These are phyloP conservation scores for Isoperla grammatica DNA, from an alignment of 2,888 invertebrate species.

Conservation along the genomic window DNA sequence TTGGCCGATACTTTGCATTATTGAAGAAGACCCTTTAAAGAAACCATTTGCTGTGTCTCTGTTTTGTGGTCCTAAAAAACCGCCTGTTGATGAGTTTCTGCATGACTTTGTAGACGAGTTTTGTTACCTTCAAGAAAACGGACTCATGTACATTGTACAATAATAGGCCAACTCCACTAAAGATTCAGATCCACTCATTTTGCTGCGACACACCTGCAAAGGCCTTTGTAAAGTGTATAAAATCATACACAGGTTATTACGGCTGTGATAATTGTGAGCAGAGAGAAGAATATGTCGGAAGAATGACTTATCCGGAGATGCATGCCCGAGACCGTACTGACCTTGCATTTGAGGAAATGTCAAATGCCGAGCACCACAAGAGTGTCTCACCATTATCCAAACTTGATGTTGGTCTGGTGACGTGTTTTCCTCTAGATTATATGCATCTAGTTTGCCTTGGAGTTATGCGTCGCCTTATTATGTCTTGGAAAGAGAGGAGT, in stretches of 20 bases:
- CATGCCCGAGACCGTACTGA: background rate
- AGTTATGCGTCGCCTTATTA: slow-evolving; percentile 22
- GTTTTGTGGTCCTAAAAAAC: slow-evolving; percentile 31
- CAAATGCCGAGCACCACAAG: background rate
- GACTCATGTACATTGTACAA: background rate
- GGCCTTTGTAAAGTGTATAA: slow-evolving; percentile 21
- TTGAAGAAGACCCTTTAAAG: slow-evolving; percentile 28
- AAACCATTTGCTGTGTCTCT: slow-evolving; percentile 32
- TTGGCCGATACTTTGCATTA: slow-evolving; percentile 29
- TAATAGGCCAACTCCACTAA: too few relatives aligned
- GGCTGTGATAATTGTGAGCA: slow-evolving; percentile 25
- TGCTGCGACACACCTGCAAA: slow-evolving; percentile 27
- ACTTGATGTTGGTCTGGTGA: slow-evolving; percentile 20
- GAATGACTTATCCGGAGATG: slow-evolving; percentile 1
- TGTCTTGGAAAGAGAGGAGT: slow-evolving; percentile 23
- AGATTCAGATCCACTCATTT: background rate
- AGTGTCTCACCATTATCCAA: slow-evolving; percentile 8
- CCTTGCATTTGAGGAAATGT: background rate
- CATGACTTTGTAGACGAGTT: slow-evolving; percentile 31
- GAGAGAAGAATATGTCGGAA: background rate
- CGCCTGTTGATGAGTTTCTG: slow-evolving; percentile 29
- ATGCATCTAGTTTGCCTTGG: slow-evolving; percentile 29
- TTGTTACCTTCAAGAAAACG: slow-evolving; percentile 21
- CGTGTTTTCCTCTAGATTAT: slow-evolving; percentile 25
- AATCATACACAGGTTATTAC: slow-evolving; percentile 21